These are phyloP conservation scores for Parazoanthus atlanticus DNA, from an alignment of 92 coral and sea anemone genomes.

Conservation along the genomic window DNA sequence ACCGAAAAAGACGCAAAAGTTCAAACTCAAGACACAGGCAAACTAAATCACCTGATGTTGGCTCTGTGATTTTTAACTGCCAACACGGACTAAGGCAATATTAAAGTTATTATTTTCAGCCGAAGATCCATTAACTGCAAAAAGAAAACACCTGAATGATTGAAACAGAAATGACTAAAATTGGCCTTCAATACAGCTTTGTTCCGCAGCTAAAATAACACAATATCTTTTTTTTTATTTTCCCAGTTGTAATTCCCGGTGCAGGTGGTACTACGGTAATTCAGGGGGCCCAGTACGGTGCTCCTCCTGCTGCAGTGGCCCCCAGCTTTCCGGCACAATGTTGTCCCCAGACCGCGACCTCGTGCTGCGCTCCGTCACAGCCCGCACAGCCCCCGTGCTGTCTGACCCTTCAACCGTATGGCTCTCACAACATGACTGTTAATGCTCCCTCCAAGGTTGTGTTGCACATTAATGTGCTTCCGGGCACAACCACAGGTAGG, in stretches of 20 bases:
- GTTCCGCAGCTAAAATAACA: neutral
- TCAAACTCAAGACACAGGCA: too few species aligned
- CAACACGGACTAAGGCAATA: too few species aligned
- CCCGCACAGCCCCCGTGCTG: slow-evolving; percentile 33
- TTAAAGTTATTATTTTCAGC: too few species aligned
- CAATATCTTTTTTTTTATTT: neutral
- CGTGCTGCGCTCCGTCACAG: slow-evolving; percentile 29
- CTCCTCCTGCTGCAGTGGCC: neutral
- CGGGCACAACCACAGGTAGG: slow-evolving; percentile 32
- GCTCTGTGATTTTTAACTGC: too few species aligned
- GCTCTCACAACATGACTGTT: slow-evolving; percentile 37
- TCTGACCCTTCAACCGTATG: slow-evolving; percentile 40
- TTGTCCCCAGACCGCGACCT: neutral
- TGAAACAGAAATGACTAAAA: too few species aligned
- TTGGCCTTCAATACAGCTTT: neutral
- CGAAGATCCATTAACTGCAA: too few species aligned
- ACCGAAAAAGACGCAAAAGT: too few species aligned
- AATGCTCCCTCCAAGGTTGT: slow-evolving; percentile 44
- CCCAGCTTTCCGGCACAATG: slow-evolving; percentile 2
- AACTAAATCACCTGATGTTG: too few species aligned
- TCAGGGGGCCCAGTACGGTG: slow-evolving; percentile 26
- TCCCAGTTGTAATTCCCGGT: slow-evolving; percentile 25
- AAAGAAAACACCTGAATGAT: too few species aligned
- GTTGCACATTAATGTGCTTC: slow-evolving; percentile 39
- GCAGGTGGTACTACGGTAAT: slow-evolving; percentile 32